Conservation (phyloP, 2,888 invertebrate species). For the Tanytarsus gracilentus region DNA sequence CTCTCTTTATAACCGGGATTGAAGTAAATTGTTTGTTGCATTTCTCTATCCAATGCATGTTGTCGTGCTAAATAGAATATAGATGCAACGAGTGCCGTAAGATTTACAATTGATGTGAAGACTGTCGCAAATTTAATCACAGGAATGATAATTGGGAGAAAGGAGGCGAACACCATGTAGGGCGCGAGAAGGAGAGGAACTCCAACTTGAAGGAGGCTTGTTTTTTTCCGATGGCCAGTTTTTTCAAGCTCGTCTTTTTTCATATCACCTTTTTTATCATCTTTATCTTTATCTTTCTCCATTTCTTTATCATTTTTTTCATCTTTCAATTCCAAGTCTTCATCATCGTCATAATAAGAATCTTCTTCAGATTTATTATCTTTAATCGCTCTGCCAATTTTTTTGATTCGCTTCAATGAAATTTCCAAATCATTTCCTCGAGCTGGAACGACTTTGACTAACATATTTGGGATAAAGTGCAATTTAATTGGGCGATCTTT, state of each 20-base stretch:
- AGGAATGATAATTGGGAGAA: constrained; percentile 59
- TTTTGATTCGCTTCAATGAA: neutral
- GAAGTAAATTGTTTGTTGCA: constrained; percentile 31
- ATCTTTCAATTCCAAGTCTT: constrained; percentile 28
- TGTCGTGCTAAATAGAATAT: constrained; percentile 41
- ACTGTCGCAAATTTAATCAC: constrained; percentile 57
- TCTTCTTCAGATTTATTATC: neutral
- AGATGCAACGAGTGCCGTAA: constrained; percentile 56
- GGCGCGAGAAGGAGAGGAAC: constrained; percentile 53
- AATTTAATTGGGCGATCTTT: constrained; percentile 46
- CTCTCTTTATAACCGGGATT: constrained; percentile 30
- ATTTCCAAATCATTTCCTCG: constrained; percentile 44
- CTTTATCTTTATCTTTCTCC: constrained; percentile 2
- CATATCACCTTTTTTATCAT: neutral
- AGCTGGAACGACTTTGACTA: constrained; percentile 47
- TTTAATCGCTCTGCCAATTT: neutral
- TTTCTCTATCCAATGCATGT: constrained; percentile 32
- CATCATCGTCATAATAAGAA: neutral
- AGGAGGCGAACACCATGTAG: constrained; percentile 54
- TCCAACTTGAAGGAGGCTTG: constrained; percentile 33
- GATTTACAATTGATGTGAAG: constrained; percentile 53
- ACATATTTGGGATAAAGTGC: constrained; percentile 46
- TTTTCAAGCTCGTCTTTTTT: neutral
- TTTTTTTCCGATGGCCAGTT: too few relatives aligned
- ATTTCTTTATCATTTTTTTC: constrained; percentile 12